Evolutionary conservation across 37 sponge, comb jelly and placozoan species (phyloP), one percentile per base, ranked within the genome.

Genomic region (Cladorhizidae sp.): DNA sequence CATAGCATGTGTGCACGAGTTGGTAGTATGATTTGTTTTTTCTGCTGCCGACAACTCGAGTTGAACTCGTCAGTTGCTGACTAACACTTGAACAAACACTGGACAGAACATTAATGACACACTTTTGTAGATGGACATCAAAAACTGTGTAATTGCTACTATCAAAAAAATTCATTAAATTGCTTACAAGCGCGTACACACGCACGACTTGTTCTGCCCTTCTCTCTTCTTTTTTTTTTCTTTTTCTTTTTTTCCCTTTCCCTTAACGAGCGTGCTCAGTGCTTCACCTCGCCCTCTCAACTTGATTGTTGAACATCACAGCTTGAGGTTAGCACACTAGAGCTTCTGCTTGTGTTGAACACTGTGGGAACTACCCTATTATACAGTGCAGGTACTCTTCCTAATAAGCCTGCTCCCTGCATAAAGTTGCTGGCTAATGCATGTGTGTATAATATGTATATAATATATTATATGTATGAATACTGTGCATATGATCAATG

Each of bases 81-180:
- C 17, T 2, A 31, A 65, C 67, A 65, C 33, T 29, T 65, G 26
- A 65, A 65, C 67, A 65, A 28, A 25, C 31, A 33, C 35, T 65
- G 33, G 32, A 65, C 67, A 65, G 2, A 31, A 32, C 67, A 65
- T 65, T 65, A 65, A 65, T 31, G 67, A 65, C 32, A 14, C 11
- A 65, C 7, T 31, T 17, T 32, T 65, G 67, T 65, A 65, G 32
- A 14, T 31, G 32, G 32, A 65, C 67, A 65, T 36, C 36, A 31
- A 28, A 29, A 65, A 65, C 32, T 3, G 31, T 65, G 33, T 32
- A 65, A 65, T 65, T 65, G 31, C 31, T 45, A 45, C 49, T 12
- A 45, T 65, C 32, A 65, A 65, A 65, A 65, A 65, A 65, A 65
- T 65, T 65, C 67, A 65, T 65, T 31, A 32, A 36, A n/a, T n/a